Percentiles rank a stretch among this genome's conserved stretches.
These are phyloP conservation scores for Thalpophila matura DNA, from an alignment of 2,888 invertebrate species.

Conservation along the genomic window DNA sequence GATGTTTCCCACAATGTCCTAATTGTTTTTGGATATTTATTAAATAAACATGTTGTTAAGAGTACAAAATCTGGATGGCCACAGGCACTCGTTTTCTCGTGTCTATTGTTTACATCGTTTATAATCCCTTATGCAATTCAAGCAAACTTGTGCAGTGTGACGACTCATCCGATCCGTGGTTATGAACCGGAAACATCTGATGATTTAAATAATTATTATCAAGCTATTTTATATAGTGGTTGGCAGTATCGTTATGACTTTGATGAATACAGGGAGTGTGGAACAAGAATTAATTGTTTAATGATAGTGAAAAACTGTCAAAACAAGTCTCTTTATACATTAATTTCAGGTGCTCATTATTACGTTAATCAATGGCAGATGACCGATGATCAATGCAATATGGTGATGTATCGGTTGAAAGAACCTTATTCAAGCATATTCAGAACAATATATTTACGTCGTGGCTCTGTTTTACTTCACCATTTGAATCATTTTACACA, in stretches of 20 bases:
- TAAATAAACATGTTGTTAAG: constrained; percentile 59
- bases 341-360: constrained; percentile 52
- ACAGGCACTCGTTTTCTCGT: constrained; percentile 57
- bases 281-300: constrained; percentile 62
- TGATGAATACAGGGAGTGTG: constrained; percentile 42
- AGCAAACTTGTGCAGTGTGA: constrained; percentile 64
- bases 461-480: constrained; percentile 66
- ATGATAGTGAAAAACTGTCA: constrained; percentile 40
- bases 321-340: constrained; percentile 58
- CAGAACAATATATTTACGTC: constrained; percentile 66
- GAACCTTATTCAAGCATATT: constrained; percentile 50
- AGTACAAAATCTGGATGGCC: constrained; percentile 53
- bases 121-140: constrained; percentile 67
- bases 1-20: constrained; percentile 61
- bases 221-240: constrained; percentile 37
- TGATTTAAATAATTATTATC: constrained; percentile 52
- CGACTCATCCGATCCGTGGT: constrained; percentile 62
- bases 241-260: background rate
- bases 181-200: constrained; percentile 53
- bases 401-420: constrained; percentile 55
- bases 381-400: constrained; percentile 57
- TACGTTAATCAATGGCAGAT: constrained; percentile 56
- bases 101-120: constrained; percentile 64
- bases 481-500: constrained; percentile 44
- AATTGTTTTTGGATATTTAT: constrained; percentile 67